phyloP scores from a whole-genome alignment of 2,888 invertebrate species.

The Laothoe populi region DNA sequence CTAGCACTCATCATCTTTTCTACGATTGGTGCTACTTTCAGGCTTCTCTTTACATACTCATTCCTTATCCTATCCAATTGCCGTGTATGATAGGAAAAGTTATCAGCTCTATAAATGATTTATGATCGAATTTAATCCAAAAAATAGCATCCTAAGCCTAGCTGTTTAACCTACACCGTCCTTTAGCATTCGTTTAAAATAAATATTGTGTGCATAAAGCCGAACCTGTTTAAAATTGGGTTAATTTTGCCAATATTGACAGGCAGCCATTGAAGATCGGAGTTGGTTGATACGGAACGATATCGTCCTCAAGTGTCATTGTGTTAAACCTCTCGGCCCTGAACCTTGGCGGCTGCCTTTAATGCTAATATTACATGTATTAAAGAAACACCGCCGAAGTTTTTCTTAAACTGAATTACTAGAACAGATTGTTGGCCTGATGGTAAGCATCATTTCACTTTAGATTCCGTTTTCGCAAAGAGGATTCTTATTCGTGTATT shows the following conservation, averaged over 20 bases:
- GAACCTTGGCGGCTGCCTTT: constrained; percentile 27
- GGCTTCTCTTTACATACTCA: no score
- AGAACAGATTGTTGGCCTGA: neutral
- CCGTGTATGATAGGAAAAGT: no score
- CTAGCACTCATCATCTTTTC: no score
- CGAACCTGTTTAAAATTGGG: constrained; percentile 25
- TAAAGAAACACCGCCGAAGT: neutral
- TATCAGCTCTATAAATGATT: no score
- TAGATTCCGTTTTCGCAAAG: no score
- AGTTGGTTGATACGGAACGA: constrained; percentile 11
- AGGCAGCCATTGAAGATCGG: constrained; percentile 6
- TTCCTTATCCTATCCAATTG: no score
- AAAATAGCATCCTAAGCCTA: no score
- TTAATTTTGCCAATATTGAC: constrained; percentile 23
- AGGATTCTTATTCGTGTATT: no score
- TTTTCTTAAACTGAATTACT: neutral
- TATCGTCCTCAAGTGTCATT: constrained; percentile 23
- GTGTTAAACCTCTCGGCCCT: constrained; percentile 2
- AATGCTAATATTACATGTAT: constrained; percentile 8
- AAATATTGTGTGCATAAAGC: neutral
- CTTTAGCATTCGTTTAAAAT: neutral
- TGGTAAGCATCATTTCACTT: no score
- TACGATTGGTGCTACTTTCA: no score
- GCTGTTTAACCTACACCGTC: neutral
- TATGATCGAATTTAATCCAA: no score